phyloP scores from a whole-genome alignment of 2,113 vertebrate genomes.

The Hystrix brachyura region DNA sequence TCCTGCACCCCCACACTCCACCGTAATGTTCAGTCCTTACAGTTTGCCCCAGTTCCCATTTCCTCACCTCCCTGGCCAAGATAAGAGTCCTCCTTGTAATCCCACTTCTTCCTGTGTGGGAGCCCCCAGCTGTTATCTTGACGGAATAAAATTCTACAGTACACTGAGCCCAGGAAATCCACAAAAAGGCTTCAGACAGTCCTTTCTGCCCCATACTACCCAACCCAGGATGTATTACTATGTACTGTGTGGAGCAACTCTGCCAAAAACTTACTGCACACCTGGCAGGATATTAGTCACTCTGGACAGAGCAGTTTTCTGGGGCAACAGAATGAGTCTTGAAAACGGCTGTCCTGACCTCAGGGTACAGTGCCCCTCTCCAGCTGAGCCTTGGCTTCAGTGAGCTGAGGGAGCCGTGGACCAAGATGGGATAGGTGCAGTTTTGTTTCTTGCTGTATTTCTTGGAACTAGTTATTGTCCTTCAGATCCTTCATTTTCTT shows the following conservation, averaged over 20 bases:
- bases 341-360: neutral
- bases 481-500: no score
- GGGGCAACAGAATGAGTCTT: neutral
- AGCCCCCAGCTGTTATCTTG: neutral
- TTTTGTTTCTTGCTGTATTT: conserved; percentile 3
- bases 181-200: neutral
- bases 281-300: neutral
- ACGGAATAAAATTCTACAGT: neutral
- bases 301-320: neutral
- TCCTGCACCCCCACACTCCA: neutral
- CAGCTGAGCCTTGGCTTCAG: neutral
- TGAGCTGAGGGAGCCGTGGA: neutral
- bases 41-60: neutral
- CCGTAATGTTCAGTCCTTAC: neutral
- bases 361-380: neutral
- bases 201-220: neutral
- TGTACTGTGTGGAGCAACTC: neutral
- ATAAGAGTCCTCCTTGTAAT: neutral
- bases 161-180: neutral
- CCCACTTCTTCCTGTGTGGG: neutral
- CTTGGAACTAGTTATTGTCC: neutral
- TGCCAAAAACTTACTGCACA: neutral
- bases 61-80: neutral
- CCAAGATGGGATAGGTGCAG: neutral
- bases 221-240: neutral